Evolutionary conservation across 2,888 invertebrate genomes (phyloP), one percentile per base, ranked within the genome.

Genomic region (Heliconius charithonia): DNA sequence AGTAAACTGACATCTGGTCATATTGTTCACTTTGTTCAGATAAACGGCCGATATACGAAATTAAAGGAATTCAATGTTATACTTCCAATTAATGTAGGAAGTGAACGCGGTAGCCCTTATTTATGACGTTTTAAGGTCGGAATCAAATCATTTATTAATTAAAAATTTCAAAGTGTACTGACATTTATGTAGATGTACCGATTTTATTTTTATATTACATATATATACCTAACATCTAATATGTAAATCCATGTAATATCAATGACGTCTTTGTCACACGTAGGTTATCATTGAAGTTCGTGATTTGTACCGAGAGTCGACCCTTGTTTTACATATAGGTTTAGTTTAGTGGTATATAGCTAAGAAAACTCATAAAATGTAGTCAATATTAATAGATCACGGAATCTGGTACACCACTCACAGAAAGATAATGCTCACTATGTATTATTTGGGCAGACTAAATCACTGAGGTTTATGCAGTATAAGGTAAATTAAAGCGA

Each of bases 241-340:
- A 10, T 71, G 32, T 56, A 67, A 66, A 56, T 79, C 37, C 70
- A 70, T 70, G 66, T 75, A 59, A 76, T 69, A 78, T 79, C 73
- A 76, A 81, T 82, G 84, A 83, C 83, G 84, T 85, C 82, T 81
- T 81, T 82, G 82, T 82, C 82, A 75, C 71, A 78, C 81, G 78
- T 81, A 83, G 84, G 84, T 85, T 85, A 85, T 85, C 85, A 67
- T 66, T 22, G 59, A 75, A 73, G 81, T 82, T 77, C 82, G 81
- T 80, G 82, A 83, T 82, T 82, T 81, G 79, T 83, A 77, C 78
- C 80, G 82, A 81, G 81, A 80, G 75, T 78, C 83, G 85, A 83
- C 82, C 81, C 80, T 65, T 80, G 76, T 77, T 80, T 79, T 80
- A 81, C 79, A 78, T 70, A 80, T 78, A 59, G n/a, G 59, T 63